Evolutionary conservation across 2,797 vertebrate species (phyloP), one percentile per base, ranked within the genome.

Genomic region (Sternotherus odoratus): DNA sequence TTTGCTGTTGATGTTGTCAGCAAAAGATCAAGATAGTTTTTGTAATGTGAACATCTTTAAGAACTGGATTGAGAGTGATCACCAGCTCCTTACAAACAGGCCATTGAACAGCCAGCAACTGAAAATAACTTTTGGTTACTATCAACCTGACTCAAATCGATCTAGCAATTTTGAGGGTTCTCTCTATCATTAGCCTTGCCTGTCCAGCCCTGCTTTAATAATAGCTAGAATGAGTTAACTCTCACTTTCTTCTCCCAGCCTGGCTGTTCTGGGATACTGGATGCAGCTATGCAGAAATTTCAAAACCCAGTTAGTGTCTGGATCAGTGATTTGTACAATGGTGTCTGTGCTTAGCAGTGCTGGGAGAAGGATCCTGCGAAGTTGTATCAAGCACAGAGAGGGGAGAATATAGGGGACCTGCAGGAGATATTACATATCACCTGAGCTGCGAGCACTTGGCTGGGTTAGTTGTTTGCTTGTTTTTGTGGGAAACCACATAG

Each of bases 281-380:
- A 90, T 90, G 91, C 96, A 97, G 88, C 95, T 94, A 96, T 53
- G 96, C 96, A 96, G 94, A 97, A 96, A 97, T 96, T 91, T 77
- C 95, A 95, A 96, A 97, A 96, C 95, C 95, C 95, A 43, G 82
- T 88, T 86, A 81, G 93, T 92, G 87, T 89, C 79, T 5, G 91
- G 93, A 88, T 86, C 86, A 96, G 60, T 60, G 93, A 91, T 89
- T 87, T 91, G 85, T 90, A 95, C 94, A 86, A 80, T 43, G 69
- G 80, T 79, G 75, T 51, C 86, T 54, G 16, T 95, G 72, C 88
- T 93, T 95, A 95, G 93, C 82, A 46, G 63, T 12, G 53, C 0
- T 72, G 84, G 89, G 75, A 93, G 72, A 88, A 79, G 93, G 94
- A 84, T 53, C 36, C 89, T 82, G 78, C 79, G 30, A 86, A 92